Evolutionary conservation across 2,888 invertebrate genomes (phyloP).

Genomic region (Pristionchus entomophagus): DNA sequence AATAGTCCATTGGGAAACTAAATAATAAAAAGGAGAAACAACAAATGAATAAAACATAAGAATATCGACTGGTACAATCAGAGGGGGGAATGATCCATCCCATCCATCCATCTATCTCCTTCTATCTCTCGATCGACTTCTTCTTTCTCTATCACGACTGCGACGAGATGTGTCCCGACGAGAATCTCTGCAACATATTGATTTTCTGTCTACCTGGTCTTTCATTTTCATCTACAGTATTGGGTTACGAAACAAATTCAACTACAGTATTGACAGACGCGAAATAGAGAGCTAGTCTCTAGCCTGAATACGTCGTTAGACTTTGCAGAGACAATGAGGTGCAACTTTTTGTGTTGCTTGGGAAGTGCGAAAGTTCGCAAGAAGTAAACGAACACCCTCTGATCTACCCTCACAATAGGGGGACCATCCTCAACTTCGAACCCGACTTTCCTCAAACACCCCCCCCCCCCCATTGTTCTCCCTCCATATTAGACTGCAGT

Average conservation of each 20-base stretch:
- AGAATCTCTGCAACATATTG: constrained; percentile 30
- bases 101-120: constrained; percentile 5
- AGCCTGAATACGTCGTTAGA: not conserved
- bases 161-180: constrained; percentile 43
- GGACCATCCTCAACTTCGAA: not conserved
- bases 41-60: not conserved
- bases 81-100: not conserved
- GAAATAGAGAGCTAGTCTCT: not conserved
- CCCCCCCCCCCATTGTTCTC: not conserved
- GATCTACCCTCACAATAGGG: not conserved
- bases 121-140: not conserved
- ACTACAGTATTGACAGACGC: not conserved
- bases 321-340: not conserved
- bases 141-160: constrained; percentile 41
- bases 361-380: not conserved
- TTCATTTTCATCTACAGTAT: too few relatives aligned
- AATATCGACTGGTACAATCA: not conserved
- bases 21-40: not conserved
- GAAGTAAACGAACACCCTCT: constrained; percentile 12
- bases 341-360: not conserved
- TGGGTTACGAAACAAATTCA: too few relatives aligned
- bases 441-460: not conserved
- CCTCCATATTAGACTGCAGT: not conserved
- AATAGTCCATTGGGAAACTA: not conserved
- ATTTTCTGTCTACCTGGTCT: too few relatives aligned